Conservation (phyloP, 2,888 invertebrate genomes). For the Calliphora vomitoria region DNA sequence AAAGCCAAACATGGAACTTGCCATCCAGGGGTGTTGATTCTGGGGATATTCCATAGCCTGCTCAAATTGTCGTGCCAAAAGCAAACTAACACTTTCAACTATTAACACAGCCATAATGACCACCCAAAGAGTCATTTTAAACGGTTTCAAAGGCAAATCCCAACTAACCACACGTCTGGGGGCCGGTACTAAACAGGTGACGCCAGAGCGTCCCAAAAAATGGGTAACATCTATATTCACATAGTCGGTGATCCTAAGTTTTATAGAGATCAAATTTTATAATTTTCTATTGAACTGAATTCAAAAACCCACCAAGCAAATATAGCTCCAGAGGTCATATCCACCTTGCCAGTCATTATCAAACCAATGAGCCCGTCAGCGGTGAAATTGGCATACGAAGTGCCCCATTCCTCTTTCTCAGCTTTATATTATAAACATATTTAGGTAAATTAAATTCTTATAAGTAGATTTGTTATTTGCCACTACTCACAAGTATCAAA, state of each 20-base stretch:
- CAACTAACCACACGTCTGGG: conserved; percentile 87
- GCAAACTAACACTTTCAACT: conserved; percentile 82
- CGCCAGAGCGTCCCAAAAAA: conserved; percentile 87
- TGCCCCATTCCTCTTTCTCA: conserved; percentile 87
- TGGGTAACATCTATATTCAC: conserved; percentile 87
- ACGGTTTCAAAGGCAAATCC: conserved; percentile 87
- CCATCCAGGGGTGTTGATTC: conserved; percentile 68
- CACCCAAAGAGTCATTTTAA: conserved; percentile 87
- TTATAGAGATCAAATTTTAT: not conserved
- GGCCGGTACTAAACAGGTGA: conserved; percentile 88
- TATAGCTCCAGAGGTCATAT: conserved; percentile 82
- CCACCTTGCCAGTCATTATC: conserved; percentile 87
- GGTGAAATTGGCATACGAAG: conserved; percentile 87
- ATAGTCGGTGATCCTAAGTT: conserved; percentile 87
- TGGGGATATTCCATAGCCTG: conserved; percentile 17
- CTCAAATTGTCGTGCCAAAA: conserved; percentile 80
- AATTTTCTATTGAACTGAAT: not conserved
- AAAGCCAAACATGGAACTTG: conserved; percentile 78
- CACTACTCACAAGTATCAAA: conserved; percentile 79
- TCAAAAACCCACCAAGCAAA: conserved; percentile 75
- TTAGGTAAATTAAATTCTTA: too few species aligned
- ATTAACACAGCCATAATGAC: conserved; percentile 81
- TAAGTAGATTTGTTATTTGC: too few species aligned
- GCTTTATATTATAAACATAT: conserved; percentile 30
- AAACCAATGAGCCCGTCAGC: conserved; percentile 88